phyloP scores from a whole-genome alignment of 2,888 invertebrate genomes.

The Epicampocera succincta region DNA sequence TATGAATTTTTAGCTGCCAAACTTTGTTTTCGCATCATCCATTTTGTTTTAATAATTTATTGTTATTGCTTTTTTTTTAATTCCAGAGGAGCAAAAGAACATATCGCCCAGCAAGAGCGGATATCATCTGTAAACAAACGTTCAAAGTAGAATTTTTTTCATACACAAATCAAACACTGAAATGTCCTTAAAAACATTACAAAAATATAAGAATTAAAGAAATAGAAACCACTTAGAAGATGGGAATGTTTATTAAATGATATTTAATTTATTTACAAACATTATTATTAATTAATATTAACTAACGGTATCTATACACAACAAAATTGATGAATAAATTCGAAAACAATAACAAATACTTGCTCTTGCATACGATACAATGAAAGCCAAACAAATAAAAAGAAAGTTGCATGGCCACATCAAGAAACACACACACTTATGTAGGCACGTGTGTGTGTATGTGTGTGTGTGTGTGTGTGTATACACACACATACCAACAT shows the following conservation, averaged over 20 bases:
- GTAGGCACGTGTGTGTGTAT: background rate
- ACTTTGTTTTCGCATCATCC: no score
- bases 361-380: constrained; percentile 26
- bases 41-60: no score
- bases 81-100: constrained; percentile 71
- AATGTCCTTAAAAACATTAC: constrained; percentile 11
- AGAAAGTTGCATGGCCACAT: constrained; percentile 13
- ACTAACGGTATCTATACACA: constrained; percentile 51
- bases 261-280: constrained; percentile 60
- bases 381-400: background rate
- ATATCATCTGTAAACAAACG: constrained; percentile 62
- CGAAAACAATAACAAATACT: background rate
- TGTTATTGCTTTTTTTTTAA: no score
- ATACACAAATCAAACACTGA: constrained; percentile 30
- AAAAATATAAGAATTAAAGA: constrained; percentile 5
- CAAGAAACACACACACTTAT: constrained; percentile 19
- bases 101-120: constrained; percentile 69
- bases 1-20: no score
- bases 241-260: constrained; percentile 65
- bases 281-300: constrained; percentile 45
- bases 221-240: constrained; percentile 43
- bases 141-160: constrained; percentile 58
- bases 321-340: constrained; percentile 27
- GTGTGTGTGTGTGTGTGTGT: no score
- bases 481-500: background rate